These are phyloP conservation scores for Trichogramma dendrolimi DNA, from an alignment of 2,888 invertebrate genomes.

Conservation along the genomic window DNA sequence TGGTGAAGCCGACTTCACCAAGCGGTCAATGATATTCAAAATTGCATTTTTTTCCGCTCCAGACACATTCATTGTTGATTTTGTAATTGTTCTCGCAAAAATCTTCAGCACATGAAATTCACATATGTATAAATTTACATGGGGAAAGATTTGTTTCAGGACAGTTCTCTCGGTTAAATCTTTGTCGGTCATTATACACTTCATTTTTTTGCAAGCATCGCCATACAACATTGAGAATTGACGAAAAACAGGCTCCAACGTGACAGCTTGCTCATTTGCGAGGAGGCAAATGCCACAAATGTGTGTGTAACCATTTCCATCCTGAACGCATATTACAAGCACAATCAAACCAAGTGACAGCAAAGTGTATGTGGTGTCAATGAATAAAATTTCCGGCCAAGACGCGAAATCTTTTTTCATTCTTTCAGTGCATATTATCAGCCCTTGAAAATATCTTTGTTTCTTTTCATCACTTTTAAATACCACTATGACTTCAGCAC, in stretches of 20 bases:
- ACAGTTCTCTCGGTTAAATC: constrained; percentile 16
- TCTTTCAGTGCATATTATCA: not conserved
- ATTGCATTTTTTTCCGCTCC: not conserved
- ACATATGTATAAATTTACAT: not conserved
- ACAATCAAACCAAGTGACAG: not conserved
- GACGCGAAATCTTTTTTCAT: not conserved
- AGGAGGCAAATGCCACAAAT: not conserved
- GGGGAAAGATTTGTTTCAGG: not conserved
- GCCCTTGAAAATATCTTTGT: constrained; percentile 1
- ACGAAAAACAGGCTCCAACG: too few species aligned
- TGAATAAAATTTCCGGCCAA: constrained; percentile 1
- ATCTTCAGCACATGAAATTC: constrained; percentile 3
- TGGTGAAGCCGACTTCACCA: not conserved
- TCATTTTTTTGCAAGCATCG: constrained; percentile 14
- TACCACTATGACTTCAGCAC: not conserved
- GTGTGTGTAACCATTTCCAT: not conserved
- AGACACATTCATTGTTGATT: not conserved
- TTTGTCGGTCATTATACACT: constrained; percentile 28
- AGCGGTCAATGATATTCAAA: too few species aligned
- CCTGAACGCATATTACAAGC: not conserved
- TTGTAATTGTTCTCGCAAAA: constrained; percentile 1
- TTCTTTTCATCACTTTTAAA: not conserved
- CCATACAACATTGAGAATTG: too few species aligned
- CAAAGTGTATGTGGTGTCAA: constrained; percentile 1
- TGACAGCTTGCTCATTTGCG: not conserved